Percentiles rank a stretch among this genome's conserved stretches.
Conservation (phyloP, 1,140 invertebrate species). For the Copidosoma floridanum region DNA sequence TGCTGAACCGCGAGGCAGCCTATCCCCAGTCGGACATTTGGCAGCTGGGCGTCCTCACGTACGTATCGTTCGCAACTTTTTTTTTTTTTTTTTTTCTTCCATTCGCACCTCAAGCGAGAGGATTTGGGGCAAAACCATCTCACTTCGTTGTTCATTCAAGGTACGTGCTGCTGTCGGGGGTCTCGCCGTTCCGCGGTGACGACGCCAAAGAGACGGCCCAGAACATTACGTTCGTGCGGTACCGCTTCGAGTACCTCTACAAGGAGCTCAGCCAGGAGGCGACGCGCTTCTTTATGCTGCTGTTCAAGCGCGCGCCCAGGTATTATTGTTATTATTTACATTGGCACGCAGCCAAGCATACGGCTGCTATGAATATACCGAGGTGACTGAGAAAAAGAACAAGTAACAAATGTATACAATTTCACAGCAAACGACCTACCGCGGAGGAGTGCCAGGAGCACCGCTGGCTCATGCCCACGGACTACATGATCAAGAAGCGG, state of each 20-base stretch:
- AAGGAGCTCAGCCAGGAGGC: constrained; percentile 93
- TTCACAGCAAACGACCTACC: constrained; percentile 82
- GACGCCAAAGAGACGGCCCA: constrained; percentile 82
- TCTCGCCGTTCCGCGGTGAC: constrained; percentile 85
- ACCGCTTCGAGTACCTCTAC: constrained; percentile 90
- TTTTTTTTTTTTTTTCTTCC: no score
- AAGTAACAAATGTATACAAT: no score
- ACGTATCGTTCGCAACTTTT: no score
- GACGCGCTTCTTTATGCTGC: constrained; percentile 89
- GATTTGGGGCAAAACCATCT: no score
- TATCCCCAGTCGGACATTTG: constrained; percentile 93
- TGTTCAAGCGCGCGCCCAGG: constrained; percentile 91
- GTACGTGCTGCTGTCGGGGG: constrained; percentile 94
- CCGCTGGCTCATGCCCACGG: constrained; percentile 87
- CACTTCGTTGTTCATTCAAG: no score
- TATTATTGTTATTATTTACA: no score
- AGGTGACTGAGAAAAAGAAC: no score
- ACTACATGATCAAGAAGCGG: constrained; percentile 90
- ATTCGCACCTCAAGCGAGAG: no score
- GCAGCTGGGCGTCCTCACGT: constrained; percentile 87
- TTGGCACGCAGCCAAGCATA: no score
- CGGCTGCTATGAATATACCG: no score
- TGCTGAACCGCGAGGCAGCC: constrained; percentile 81
- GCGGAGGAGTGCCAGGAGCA: constrained; percentile 94
- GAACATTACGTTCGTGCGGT: constrained; percentile 91